Percentiles rank a stretch among this genome's conserved stretches.
Evolutionary conservation across 2,113 vertebrate genomes (phyloP).

Genomic region (Pongo pygmaeus): DNA sequence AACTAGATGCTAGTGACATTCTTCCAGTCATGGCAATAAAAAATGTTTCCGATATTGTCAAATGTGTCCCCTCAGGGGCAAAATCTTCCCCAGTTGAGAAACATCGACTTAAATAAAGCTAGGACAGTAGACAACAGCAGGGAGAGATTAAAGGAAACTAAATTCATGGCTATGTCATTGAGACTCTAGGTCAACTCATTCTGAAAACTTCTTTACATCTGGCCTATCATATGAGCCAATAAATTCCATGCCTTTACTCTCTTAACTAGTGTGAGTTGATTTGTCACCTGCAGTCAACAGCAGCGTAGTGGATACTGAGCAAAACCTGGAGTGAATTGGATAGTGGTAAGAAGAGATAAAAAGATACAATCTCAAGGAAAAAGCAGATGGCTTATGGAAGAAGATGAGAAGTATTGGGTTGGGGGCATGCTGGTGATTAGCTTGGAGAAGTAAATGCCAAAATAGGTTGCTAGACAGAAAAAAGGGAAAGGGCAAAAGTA

Average conservation of each 20-base stretch:
- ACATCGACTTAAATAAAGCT: not conserved
- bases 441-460: not conserved
- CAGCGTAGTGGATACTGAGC: not conserved
- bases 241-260: not conserved
- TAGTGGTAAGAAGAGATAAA: not conserved
- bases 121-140: not conserved
- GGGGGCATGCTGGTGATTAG: not conserved
- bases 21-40: not conserved
- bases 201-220: not conserved
- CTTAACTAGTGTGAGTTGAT: not conserved
- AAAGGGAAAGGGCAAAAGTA: not conserved
- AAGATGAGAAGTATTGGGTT: not conserved
- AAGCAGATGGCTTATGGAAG: not conserved
- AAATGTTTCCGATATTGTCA: not conserved
- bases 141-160: not conserved
- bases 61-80: not conserved
- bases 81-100: not conserved
- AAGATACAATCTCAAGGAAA: not conserved
- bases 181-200: not conserved
- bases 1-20: not conserved
- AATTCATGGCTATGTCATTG: not conserved
- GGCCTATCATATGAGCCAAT: not conserved
- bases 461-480: not conserved
- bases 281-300: not conserved
- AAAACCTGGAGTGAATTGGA: not conserved